Percentiles rank a stretch among this genome's conserved stretches.
phyloP scores from a whole-genome alignment of 1,140 invertebrate species.

The Arion vulgaris region DNA sequence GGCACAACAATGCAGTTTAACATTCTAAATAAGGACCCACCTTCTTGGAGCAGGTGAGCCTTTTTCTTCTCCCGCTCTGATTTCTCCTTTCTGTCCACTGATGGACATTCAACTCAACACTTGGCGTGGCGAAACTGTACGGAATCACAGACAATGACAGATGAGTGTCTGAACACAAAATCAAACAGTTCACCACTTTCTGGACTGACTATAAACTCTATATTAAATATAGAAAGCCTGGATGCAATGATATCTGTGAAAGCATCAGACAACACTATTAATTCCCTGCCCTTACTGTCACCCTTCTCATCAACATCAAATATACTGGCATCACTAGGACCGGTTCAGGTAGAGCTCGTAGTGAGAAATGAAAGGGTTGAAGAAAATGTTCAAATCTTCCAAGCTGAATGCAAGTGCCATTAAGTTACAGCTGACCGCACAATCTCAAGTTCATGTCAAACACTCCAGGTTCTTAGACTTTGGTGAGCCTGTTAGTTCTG shows the following conservation, averaged over 20 bases:
- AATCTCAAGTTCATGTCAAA: slow-evolving; percentile 84
- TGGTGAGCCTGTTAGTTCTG: slow-evolving; percentile 39
- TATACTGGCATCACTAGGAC: slow-evolving; percentile 65
- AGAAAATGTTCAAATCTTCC: slow-evolving; percentile 88
- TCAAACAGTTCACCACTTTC: slow-evolving; percentile 70
- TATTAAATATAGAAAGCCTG: slow-evolving; percentile 70
- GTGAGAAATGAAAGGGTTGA: slow-evolving; percentile 97
- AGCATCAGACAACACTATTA: slow-evolving; percentile 49
- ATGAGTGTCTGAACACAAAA: slow-evolving; percentile 69
- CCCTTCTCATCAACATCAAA: slow-evolving; percentile 45
- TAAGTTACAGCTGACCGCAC: slow-evolving; percentile 94
- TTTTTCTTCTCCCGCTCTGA: slow-evolving; percentile 62
- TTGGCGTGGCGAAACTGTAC: slow-evolving; percentile 45
- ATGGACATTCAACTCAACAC: slow-evolving; percentile 40
- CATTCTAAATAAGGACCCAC: slow-evolving; percentile 87
- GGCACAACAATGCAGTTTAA: slow-evolving; percentile 86
- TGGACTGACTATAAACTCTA: slow-evolving; percentile 70
- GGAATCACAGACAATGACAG: slow-evolving; percentile 57
- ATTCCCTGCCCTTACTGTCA: slow-evolving; percentile 39
- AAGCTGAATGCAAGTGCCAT: slow-evolving; percentile 95
- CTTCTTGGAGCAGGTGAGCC: slow-evolving; percentile 78
- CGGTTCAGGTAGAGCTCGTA: slow-evolving; percentile 79
- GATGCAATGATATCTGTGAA: slow-evolving; percentile 68
- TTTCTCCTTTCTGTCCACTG: slow-evolving; percentile 32
- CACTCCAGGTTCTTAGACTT: slow-evolving; percentile 56